Base-by-base conservation (phyloP, 2,797 vertebrate genomes). In the Telmatherina bonti region DNA sequence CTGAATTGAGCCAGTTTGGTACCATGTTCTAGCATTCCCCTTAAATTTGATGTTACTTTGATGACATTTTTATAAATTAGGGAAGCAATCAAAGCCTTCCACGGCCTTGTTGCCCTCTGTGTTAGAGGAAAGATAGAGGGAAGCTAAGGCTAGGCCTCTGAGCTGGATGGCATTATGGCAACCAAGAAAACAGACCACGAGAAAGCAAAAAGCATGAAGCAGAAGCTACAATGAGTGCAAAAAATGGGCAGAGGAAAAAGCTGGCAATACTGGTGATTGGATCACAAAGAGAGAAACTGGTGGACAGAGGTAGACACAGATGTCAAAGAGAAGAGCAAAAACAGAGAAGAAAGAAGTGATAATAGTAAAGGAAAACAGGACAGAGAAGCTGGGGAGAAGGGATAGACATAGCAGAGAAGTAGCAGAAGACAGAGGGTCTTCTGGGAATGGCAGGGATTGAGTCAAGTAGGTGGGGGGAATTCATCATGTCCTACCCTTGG, bases 401-500 rank as follows among this genome's bases (percentile, higher is more conserved):
- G 53, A 20, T 2, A 54, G 74, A 63, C 69, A 49, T 6, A 62
- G 61, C 43, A 61, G 64, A 54, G 55, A 62, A 49, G 58, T 54
- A 74, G 60, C 51, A 31, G 59, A 55, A 62, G 43, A 62, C 33
- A 41, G 70, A 67, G 7, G 57, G 62, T 51, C 72, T 73, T 76
- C 65, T 47, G 60, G 56, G 78, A 67, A 52, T 58, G 70, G 66
- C 6, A 33, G 63, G 71, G 81, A 69, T 62, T 41, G 62, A 47
- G 55, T 82, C 71, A 47, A 70, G 82, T 72, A 59, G 75, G 67
- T 38, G 64, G 65, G 57, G 75, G 58, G 45, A 53, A 47, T 57
- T 83, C 54, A 70, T 62, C 13, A 18, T 64, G 58, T 89, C 96
- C 90, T 98, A 99, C 98, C 98, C 94, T 99, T 99, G 78, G 97